phyloP scores from a whole-genome alignment of 2,888 invertebrate genomes.

The Drosophila mimica region DNA sequence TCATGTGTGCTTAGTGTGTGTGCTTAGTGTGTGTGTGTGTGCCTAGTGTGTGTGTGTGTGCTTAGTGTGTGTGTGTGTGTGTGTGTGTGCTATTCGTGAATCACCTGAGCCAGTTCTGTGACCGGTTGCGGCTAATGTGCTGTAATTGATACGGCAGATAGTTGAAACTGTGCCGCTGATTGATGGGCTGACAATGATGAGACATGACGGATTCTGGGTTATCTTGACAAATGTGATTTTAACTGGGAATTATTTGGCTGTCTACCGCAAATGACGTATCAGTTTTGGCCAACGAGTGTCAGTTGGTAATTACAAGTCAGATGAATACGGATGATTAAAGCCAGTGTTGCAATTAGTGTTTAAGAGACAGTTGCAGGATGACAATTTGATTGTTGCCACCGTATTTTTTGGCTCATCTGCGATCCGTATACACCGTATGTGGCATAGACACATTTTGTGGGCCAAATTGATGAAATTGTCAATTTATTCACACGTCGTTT shows the following conservation, averaged over 20 bases:
- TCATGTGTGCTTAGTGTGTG: too few relatives aligned
- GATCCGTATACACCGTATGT: slow-evolving; percentile 3
- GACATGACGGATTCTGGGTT: slow-evolving; percentile 11
- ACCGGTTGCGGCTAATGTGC: slow-evolving; percentile 19
- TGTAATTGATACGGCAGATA: slow-evolving; percentile 37
- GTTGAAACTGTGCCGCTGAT: slow-evolving; percentile 25
- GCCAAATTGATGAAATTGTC: slow-evolving; percentile 62
- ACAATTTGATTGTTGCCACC: slow-evolving; percentile 9
- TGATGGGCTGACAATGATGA: slow-evolving; percentile 37
- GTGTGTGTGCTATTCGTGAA: background rate
- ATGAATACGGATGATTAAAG: background rate
- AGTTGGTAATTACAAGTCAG: slow-evolving; percentile 20
- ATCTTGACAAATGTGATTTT: slow-evolving; percentile 26
- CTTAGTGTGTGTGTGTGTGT: too few relatives aligned
- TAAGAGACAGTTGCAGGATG: background rate
- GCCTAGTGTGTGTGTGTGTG: too few relatives aligned
- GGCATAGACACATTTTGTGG: slow-evolving; percentile 24
- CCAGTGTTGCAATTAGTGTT: slow-evolving; percentile 23
- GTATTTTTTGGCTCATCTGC: slow-evolving; percentile 10
- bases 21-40: background rate
- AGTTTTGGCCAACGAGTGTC: background rate
- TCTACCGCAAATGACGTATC: slow-evolving; percentile 5
- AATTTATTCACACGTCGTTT: slow-evolving; percentile 74
- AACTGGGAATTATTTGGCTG: background rate
- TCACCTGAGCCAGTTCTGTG: slow-evolving; percentile 5